phyloP scores from a whole-genome alignment of 2,888 invertebrate genomes.

The Idaea biselata region DNA sequence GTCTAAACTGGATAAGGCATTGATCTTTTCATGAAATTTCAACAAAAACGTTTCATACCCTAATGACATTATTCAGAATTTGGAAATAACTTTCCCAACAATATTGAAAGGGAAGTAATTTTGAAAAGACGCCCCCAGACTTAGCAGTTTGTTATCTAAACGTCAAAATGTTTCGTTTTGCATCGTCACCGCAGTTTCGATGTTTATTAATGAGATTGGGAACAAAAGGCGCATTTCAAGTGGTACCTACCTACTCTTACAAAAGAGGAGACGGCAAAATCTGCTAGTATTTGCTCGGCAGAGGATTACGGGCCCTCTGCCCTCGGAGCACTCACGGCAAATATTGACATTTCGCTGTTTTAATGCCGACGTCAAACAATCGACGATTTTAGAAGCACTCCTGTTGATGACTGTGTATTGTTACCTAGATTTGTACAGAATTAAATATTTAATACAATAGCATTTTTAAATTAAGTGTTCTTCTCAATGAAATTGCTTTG shows the following conservation, averaged over 20 bases:
- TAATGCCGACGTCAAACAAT: constrained; percentile 80
- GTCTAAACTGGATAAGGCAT: not conserved
- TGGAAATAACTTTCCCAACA: not conserved
- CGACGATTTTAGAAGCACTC: constrained; percentile 60
- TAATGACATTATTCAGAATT: not conserved
- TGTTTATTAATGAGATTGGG: constrained; percentile 58
- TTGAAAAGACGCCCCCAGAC: not conserved
- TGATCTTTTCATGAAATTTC: not conserved
- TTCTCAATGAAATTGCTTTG: not conserved
- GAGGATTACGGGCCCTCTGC: constrained; percentile 64
- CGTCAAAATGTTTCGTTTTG: constrained; percentile 23
- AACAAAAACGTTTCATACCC: not conserved
- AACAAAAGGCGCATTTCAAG: constrained; percentile 45
- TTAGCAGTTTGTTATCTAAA: constrained; percentile 26
- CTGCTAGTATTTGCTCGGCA: constrained; percentile 63
- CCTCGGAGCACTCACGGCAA: constrained; percentile 52
- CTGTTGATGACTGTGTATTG: constrained; percentile 29
- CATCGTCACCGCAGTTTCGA: constrained; percentile 25
- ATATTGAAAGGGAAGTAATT: not conserved
- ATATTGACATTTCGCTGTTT: constrained; percentile 79
- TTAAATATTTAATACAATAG: not conserved
- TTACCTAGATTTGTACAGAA: not conserved
- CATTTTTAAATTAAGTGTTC: not conserved
- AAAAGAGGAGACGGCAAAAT: constrained; percentile 51
- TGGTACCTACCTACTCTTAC: constrained; percentile 25